These are phyloP conservation scores for Pipistrellus nathusii DNA, from an alignment of 2,797 vertebrate genomes.

Conservation along the genomic window DNA sequence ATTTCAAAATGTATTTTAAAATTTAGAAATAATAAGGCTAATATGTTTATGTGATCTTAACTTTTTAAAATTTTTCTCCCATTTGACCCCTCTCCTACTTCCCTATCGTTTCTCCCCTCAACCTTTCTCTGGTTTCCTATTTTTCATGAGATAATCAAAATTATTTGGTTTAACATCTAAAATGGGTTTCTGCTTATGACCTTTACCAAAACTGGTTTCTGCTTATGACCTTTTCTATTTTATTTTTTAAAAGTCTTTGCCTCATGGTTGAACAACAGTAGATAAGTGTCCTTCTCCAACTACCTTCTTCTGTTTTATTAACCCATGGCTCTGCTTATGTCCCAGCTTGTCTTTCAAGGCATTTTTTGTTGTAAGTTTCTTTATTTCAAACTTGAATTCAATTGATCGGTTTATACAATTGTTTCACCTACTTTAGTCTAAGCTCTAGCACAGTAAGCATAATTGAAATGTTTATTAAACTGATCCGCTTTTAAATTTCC, in stretches of 20 bases:
- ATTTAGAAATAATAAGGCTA: not conserved
- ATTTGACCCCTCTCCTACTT: not conserved
- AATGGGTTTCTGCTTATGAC: not conserved
- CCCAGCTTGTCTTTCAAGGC: not conserved
- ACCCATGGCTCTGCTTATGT: not conserved
- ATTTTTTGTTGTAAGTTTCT: not conserved
- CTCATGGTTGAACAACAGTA: not conserved
- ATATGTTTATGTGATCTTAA: not conserved
- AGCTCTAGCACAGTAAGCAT: not conserved
- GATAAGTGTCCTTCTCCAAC: not conserved
- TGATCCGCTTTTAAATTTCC: not conserved
- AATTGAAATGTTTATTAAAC: constrained; percentile 23
- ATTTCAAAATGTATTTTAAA: constrained; percentile 16
- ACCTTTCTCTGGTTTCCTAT: not conserved
- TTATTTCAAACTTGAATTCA: constrained; percentile 19
- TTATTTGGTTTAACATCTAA: not conserved
- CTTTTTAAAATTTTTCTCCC: constrained; percentile 6
- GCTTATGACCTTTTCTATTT: constrained; percentile 8
- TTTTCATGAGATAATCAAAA: not conserved
- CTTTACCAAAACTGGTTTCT: not conserved
- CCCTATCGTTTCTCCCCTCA: not conserved
- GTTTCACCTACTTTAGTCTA: not conserved
- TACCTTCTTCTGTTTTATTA: not conserved
- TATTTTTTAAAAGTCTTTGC: not conserved
- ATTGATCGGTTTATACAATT: not conserved